These are phyloP conservation scores for Mycetomoellerius zeteki DNA, from an alignment of 1,140 invertebrate genomes.

Conservation along the genomic window DNA sequence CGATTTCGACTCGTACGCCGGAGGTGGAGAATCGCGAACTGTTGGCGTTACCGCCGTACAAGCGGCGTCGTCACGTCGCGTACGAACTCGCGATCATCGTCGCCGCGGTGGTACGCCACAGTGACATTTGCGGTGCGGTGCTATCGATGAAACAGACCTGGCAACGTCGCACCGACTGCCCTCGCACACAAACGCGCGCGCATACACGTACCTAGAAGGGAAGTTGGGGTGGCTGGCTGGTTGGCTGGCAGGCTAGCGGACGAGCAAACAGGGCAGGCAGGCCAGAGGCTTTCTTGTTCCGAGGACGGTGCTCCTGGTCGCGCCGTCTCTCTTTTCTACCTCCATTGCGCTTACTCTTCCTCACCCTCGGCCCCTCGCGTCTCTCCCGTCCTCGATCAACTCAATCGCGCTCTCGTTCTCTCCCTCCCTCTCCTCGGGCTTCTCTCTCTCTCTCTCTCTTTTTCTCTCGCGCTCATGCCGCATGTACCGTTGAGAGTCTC, in stretches of 20 bases:
- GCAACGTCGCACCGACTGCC: slow-evolving; percentile 81
- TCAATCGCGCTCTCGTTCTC: slow-evolving; percentile 67
- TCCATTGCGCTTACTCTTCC: slow-evolving; percentile 72
- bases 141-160: slow-evolving; percentile 77
- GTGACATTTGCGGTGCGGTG: slow-evolving; percentile 74
- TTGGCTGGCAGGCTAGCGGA: slow-evolving; percentile 66
- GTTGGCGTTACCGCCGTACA: background rate
- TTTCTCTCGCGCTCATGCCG: slow-evolving; percentile 36
- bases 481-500: slow-evolving; percentile 77
- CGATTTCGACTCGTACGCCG: slow-evolving; percentile 33
- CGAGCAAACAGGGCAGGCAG: slow-evolving; percentile 63
- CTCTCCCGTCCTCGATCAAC: slow-evolving; percentile 67
- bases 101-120: slow-evolving; percentile 34
- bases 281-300: slow-evolving; percentile 83
- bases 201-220: slow-evolving; percentile 76
- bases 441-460: background rate
- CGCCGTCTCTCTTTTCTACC: slow-evolving; percentile 76
- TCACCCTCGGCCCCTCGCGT: slow-evolving; percentile 23
- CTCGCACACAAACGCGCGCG: slow-evolving; percentile 66
- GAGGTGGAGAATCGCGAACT: slow-evolving; percentile 34
- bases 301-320: slow-evolving; percentile 76
- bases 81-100: slow-evolving; percentile 48
- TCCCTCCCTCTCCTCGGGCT: background rate
- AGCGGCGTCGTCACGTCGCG: no score
- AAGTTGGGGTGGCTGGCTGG: slow-evolving; percentile 78